Percentiles rank a stretch among this genome's conserved stretches.
Evolutionary conservation across 2,797 vertebrate species (phyloP).

Genomic region (Spea hammondii): DNA sequence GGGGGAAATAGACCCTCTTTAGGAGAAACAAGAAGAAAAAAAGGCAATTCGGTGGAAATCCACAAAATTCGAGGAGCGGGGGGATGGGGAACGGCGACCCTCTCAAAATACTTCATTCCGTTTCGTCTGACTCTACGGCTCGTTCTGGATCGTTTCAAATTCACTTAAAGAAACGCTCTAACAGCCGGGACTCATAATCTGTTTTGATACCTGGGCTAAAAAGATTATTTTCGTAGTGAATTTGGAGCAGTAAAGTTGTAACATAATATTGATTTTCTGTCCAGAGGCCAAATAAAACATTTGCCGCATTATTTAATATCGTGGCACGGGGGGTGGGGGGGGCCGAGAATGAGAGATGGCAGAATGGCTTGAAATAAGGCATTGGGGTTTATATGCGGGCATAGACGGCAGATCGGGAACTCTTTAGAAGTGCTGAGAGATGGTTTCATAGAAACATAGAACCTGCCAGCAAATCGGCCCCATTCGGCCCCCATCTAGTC

Average conservation of each 20-base stretch:
- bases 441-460: too few relatives aligned
- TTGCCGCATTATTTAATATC: conserved; percentile 21
- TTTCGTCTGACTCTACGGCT: not conserved
- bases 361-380: not conserved
- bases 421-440: too few relatives aligned
- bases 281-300: conserved; percentile 45
- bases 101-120: not conserved
- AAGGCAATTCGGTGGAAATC: not conserved
- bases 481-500: too few relatives aligned
- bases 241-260: conserved; percentile 63
- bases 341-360: not conserved
- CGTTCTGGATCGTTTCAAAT: conserved; percentile 26
- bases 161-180: conserved; percentile 26
- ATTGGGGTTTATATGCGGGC: too few relatives aligned
- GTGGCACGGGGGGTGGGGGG: conserved; percentile 1
- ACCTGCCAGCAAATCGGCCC: too few relatives aligned
- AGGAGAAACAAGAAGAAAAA: not conserved
- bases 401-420: too few relatives aligned
- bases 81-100: not conserved
- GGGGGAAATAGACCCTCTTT: not conserved
- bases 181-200: conserved; percentile 54
- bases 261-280: conserved; percentile 72
- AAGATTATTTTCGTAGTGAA: conserved; percentile 56
- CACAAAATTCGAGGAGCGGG: not conserved
- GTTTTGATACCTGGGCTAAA: conserved; percentile 59